phyloP scores from a whole-genome alignment of 2,797 vertebrate genomes.

The Eulemur rubriventer region DNA sequence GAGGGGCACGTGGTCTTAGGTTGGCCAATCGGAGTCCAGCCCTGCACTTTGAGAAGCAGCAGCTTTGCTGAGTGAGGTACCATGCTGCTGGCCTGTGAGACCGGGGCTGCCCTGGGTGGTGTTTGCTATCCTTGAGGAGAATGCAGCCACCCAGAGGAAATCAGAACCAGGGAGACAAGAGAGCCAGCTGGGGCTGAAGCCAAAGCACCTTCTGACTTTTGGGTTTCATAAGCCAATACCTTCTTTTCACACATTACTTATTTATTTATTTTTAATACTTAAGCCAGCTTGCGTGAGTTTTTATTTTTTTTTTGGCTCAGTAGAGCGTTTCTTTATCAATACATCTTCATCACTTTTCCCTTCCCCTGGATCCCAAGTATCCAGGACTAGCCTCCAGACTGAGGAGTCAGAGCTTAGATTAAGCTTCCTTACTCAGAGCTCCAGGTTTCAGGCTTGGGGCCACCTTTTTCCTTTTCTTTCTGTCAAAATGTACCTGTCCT shows the following conservation, averaged over 20 bases:
- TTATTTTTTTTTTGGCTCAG: background rate
- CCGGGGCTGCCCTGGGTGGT: fast-evolving
- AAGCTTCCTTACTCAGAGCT: background rate
- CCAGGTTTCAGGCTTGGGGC: background rate
- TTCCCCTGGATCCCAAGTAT: background rate
- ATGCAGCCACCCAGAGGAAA: background rate
- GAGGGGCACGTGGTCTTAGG: background rate
- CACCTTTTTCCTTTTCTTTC: background rate
- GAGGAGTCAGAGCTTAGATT: background rate
- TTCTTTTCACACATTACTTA: background rate
- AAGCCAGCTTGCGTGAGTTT: background rate
- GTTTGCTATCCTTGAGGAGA: background rate
- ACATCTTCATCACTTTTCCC: background rate
- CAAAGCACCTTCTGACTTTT: background rate
- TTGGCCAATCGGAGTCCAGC: background rate
- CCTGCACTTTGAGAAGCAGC: background rate
- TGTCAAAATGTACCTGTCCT: background rate
- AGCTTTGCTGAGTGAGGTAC: background rate
- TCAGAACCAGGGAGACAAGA: background rate
- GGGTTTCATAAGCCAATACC: constrained; percentile 27
- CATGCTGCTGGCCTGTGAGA: background rate
- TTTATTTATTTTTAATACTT: constrained; percentile 22
- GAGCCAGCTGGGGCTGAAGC: background rate
- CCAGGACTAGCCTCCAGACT: background rate
- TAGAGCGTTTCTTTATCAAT: background rate